Base-by-base conservation (phyloP, 1,140 invertebrate species). In the Atta texana region DNA sequence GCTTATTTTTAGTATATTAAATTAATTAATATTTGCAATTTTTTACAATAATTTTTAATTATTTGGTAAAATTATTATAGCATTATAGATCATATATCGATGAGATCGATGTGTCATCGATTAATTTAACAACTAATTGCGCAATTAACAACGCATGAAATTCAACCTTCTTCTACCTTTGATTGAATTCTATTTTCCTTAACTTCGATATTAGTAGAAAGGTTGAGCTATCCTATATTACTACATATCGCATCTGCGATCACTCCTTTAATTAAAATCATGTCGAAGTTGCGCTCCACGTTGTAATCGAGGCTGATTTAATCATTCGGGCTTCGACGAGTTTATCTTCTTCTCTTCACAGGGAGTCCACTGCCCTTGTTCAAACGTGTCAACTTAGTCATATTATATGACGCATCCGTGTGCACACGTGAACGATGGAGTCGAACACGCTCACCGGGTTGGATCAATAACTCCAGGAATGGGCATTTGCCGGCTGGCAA, bases 401-500 rank as follows among this genome's bases (percentile, higher is more conserved):
- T 84, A 87, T 91, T 85, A 84, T 34, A 66, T 88, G 80, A 88
- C 61, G 84, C 86, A 91, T 87, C 88, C 59, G 76, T 87, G 61
- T 69, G 66, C 80, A 69, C 75, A 88, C 71, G 71, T 85, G 86
- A 91, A 91, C 69, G 76, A 55, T 14, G 59, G 84, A 87, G 76
- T 89, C 85, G 80, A 90, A 92, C 89, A 92, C 87, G 87, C 91
- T 90, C 87, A 80, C 63, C 89, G 34, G 64, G 85, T 86, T 82
- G 87, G 91, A 92, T 92, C 91, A 91, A 92, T 92, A 92, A 89
- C 87, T 86, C 78, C 77, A 76, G 88, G 82, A 90, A 92, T 88
- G 88, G 64, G 87, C 80, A 88, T 55, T 91, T 87, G 77, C 81
- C 71, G 88, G 80, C 68, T 89, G 68, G 78, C 69, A 77, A 44